Conservation (phyloP, 2,113 vertebrate genomes). For the Hydropotes inermis region DNA sequence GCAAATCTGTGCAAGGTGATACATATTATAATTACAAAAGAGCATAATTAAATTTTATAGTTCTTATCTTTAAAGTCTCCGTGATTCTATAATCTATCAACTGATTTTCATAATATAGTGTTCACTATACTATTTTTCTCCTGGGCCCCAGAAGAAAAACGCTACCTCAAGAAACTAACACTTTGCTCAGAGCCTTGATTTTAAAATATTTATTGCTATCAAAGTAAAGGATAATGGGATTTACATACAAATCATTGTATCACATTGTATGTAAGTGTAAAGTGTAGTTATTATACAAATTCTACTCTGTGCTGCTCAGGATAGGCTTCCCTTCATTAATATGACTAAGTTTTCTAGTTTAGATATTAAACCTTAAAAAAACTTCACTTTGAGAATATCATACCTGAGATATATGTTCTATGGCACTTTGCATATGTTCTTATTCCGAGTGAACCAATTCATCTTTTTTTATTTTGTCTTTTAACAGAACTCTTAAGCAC, state of each 20-base stretch:
- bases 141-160: neutral
- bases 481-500: neutral
- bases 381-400: neutral
- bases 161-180: neutral
- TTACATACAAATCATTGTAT: constrained; percentile 18
- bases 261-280: neutral
- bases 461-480: constrained; percentile 25
- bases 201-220: constrained; percentile 1
- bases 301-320: neutral
- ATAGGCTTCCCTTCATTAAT: neutral
- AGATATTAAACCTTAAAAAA: constrained; percentile 23
- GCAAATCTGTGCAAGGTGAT: neutral
- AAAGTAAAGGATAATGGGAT: constrained; percentile 37
- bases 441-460: neutral
- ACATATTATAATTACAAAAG: constrained; percentile 1
- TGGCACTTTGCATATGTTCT: neutral
- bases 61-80: constrained; percentile 25
- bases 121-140: neutral
- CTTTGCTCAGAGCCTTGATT: neutral
- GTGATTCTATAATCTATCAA: neutral
- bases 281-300: neutral
- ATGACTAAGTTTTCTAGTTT: neutral
- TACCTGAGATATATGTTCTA: neutral
- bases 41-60: constrained; percentile 2
- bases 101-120: constrained; percentile 50